phyloP scores from a whole-genome alignment of 2,113 vertebrate genomes.

The Cygnus buccinator region DNA sequence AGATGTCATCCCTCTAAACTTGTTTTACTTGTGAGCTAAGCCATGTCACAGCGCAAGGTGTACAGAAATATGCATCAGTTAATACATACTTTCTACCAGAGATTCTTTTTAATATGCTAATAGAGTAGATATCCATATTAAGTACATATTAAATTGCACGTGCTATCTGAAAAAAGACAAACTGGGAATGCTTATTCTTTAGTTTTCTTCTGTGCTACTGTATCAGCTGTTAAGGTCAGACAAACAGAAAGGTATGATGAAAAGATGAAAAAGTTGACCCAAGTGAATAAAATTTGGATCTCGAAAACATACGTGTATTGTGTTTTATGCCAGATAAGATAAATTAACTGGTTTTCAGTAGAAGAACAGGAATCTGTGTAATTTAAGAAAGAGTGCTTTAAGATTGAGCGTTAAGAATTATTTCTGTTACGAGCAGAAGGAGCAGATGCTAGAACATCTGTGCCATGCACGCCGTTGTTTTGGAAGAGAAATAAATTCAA shows the following conservation, averaged over 20 bases:
- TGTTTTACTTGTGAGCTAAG: neutral
- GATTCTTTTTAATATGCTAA: neutral
- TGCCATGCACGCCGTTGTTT: neutral
- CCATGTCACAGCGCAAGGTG: accelerated
- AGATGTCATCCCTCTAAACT: neutral
- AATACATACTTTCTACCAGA: neutral
- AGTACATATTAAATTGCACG: neutral
- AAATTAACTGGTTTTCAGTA: neutral
- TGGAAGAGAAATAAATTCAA: neutral
- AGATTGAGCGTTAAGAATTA: neutral
- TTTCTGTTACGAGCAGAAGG: neutral
- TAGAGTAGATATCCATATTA: neutral
- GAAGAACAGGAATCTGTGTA: neutral
- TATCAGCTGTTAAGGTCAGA: neutral
- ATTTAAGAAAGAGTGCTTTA: neutral
- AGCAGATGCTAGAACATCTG: neutral
- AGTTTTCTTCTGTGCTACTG: neutral
- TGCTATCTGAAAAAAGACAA: neutral
- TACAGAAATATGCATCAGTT: neutral
- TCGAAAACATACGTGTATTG: neutral
- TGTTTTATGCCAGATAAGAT: neutral
- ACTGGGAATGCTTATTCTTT: neutral
- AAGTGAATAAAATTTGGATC: neutral
- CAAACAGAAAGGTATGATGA: neutral
- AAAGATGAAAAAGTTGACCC: neutral